Percentiles rank a stretch among this genome's conserved stretches.
phyloP scores from a whole-genome alignment of 2,797 vertebrate genomes.

The Hafferia zeledoni region DNA sequence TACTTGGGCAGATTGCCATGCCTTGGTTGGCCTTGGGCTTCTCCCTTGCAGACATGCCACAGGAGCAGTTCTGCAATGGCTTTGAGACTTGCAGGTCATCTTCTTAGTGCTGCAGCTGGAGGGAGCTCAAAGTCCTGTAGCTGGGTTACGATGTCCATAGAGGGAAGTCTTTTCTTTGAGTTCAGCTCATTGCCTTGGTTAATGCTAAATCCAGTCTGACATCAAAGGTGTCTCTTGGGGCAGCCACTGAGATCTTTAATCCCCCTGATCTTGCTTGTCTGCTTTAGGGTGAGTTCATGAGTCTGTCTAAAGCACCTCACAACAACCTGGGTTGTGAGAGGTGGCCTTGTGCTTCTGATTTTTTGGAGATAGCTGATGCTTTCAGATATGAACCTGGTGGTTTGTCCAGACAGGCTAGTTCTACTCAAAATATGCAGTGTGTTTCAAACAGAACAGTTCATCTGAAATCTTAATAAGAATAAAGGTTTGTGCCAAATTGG shows the following conservation, averaged over 20 bases:
- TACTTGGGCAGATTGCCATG: neutral
- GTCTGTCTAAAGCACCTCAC: neutral
- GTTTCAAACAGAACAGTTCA: neutral
- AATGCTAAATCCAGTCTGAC: neutral
- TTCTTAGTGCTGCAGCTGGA: neutral
- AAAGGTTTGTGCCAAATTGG: neutral
- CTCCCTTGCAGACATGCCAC: neutral
- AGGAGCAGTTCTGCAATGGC: neutral
- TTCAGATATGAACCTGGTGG: neutral
- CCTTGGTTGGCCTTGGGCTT: neutral
- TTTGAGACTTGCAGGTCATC: neutral
- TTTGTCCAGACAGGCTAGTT: neutral
- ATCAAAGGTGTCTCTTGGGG: neutral
- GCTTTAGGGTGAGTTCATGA: accelerated
- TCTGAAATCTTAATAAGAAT: neutral
- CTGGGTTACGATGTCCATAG: accelerated
- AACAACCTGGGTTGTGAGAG: neutral
- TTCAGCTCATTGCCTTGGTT: neutral
- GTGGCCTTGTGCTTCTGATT: neutral
- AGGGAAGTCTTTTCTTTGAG: neutral
- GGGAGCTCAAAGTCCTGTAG: neutral
- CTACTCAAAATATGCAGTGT: neutral
- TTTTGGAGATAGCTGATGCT: neutral
- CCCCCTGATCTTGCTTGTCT: neutral
- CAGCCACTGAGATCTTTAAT: neutral